Base-by-base conservation (phyloP, 2,797 vertebrate species). In the Phataginus tricuspis region DNA sequence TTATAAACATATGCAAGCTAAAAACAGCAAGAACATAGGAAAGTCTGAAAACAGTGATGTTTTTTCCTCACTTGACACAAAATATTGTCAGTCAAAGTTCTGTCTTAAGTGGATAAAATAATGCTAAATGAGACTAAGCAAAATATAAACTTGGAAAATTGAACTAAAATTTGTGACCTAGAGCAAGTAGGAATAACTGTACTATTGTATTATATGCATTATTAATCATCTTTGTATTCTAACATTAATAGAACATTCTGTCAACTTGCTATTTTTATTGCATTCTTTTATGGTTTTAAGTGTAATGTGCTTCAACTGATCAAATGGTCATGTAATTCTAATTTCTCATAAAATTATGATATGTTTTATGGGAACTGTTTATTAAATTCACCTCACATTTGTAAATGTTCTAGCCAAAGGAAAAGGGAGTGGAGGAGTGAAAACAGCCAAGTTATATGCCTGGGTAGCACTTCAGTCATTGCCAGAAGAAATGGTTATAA, bases 401-500 rank as follows among this genome's bases (percentile, higher is more conserved):
- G 29, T 95, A 21, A 45, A 97, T 80, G 53, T 98, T 98, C 85
- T 98, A 99, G 99, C 99, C 98, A 99, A 99, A 99, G 99, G 99
- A 86, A 99, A 99, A 97, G 98, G 99, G 96, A 99, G 99, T 10
- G 99, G 99, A 77, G 99, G 99, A 69, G 99, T 99, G 39, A 99
- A 99, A 98, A 99, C 99, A 0, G 99, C 99, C 77, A 99, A 99
- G 96, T 98, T 99, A 9, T 99, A 99, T 0, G 99, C 99, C 1
- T 99, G 99, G 99, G 99, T 99, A 95, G 99, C 99, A 0, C 99
- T 99, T 16, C 99, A 99, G 98, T 99, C 99, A 0, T 98, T 99
- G 94, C 99, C 99, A 3, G 99, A 99, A 96, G 99, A 99, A 97
- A 99, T 99, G 99, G 99, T 99, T 79, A 99, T 99, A 97, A 99